Base-by-base conservation (phyloP, 2,888 invertebrate species). In the Oxyteleia sp. region DNA sequence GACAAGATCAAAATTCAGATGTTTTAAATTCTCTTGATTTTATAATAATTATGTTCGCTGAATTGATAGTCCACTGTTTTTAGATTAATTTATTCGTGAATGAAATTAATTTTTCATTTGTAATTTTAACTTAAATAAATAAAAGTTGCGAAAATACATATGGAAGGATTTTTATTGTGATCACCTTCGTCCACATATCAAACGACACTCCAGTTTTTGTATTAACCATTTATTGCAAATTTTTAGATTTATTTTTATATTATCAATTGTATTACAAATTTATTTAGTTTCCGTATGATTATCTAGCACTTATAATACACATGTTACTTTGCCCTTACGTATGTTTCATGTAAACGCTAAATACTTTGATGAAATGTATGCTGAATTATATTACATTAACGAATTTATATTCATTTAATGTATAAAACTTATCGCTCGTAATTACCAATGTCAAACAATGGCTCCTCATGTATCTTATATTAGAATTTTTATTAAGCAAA, bases 231-330 rank as follows among this genome's bases (percentile, higher is more conserved):
- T 53, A 53, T 53, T 53, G 53, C 26, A 53, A 53, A 53, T 53
- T 26, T 47, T 49, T 49, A n/a, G 20, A 29, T 53, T 13, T 53
- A 41, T 61, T 51, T 61, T 72, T 29, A 76, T 76, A 59, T 23
- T 4, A 76, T 68, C 68, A 59, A 53, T 68, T 76, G 68, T 76
- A 76, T 76, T 76, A 76, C 68, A 78, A 78, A 68, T 78, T 69
- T 66, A 49, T 75, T 75, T 57, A 57, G n/a, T 32, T 59, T 53
- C 15, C 49, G 35, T 78, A 61, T 61, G 59, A 76, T 59, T 75
- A 76, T 66, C 66, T 76, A 76, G 29, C 76, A 68, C 61, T 78
- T 78, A 69, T 61, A 35, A 69, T 69, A 78, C 59, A 59, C 43
- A 61, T 32, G 51, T 72, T 72, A 63, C 59, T 72, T 64, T 49